Evolutionary conservation across 2,113 vertebrate species (phyloP).

Genomic region (Centrocercus urophasianus): DNA sequence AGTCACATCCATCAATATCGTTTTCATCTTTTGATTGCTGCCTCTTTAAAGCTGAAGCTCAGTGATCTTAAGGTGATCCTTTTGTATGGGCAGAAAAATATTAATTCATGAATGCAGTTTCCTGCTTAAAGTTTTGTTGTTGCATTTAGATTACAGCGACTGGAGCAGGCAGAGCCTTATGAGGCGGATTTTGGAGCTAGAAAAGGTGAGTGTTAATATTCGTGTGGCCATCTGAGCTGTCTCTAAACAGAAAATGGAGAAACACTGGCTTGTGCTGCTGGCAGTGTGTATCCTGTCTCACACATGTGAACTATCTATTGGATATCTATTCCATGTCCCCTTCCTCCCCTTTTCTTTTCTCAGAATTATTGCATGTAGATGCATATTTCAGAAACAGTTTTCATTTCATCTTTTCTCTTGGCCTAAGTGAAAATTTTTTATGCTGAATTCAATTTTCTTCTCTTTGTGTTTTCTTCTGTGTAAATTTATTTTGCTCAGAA

Average conservation of each 20-base stretch:
- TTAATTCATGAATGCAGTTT: background rate
- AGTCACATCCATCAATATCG: background rate
- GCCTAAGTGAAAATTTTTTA: background rate
- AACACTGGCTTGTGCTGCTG: background rate
- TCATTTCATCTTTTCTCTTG: background rate
- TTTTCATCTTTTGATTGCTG: background rate
- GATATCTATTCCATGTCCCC: background rate
- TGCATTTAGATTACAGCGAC: slow-evolving; percentile 81
- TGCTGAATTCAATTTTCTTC: background rate
- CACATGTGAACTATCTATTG: background rate
- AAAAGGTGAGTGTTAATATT: slow-evolving; percentile 82
- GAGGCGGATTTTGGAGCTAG: slow-evolving; percentile 83
- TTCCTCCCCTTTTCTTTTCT: background rate
- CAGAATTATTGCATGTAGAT: background rate
- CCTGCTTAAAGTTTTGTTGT: background rate
- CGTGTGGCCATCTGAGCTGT: background rate
- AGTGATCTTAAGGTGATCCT: background rate
- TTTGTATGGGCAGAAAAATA: background rate
- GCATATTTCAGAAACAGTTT: background rate
- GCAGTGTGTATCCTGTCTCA: background rate
- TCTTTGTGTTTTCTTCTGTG: background rate
- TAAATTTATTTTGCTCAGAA: slow-evolving; percentile 57
- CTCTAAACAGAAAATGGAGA: background rate
- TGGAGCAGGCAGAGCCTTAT: slow-evolving; percentile 91
- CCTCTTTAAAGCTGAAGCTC: background rate